A percentile compares a stretch with the other conserved stretches of the same genome.
Conservation (phyloP, 2,113 vertebrate genomes). For the Gymnarchus niloticus region DNA sequence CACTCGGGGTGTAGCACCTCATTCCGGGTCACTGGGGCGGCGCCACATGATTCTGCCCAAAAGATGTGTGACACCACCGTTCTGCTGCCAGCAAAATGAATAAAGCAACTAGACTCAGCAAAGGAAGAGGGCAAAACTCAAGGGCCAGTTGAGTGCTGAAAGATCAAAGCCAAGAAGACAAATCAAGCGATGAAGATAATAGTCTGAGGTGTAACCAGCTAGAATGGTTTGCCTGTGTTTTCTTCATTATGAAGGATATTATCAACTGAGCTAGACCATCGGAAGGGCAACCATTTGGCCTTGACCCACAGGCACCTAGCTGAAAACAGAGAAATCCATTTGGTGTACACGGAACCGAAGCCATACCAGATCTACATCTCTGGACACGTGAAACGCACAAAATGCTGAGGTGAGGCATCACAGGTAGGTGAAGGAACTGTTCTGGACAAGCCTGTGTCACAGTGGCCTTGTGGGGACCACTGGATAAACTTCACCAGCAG, state of each 20-base stretch:
- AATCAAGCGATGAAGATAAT: not conserved
- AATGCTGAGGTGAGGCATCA: not conserved
- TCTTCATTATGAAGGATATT: not conserved
- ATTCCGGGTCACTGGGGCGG: not conserved
- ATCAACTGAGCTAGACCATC: not conserved
- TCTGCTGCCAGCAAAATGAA: not conserved
- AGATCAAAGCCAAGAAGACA: not conserved
- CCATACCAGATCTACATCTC: not conserved
- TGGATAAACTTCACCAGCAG: not conserved
- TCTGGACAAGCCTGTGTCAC: not conserved
- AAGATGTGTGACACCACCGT: not conserved
- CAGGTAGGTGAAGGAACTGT: not conserved
- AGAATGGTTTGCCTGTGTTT: not conserved
- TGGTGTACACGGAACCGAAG: not conserved
- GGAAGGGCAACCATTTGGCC: not conserved
- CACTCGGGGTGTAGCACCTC: not conserved
- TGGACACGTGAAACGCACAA: no score
- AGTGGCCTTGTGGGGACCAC: not conserved
- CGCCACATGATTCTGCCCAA: not conserved
- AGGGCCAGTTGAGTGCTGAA: not conserved
- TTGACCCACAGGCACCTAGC: not conserved
- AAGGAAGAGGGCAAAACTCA: not conserved
- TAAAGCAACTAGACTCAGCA: not conserved
- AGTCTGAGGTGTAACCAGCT: not conserved
- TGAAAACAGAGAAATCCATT: not conserved